These are phyloP conservation scores for Caenorhabditis briggsae DNA, from an alignment of 1,140 invertebrate genomes.

Conservation along the genomic window DNA sequence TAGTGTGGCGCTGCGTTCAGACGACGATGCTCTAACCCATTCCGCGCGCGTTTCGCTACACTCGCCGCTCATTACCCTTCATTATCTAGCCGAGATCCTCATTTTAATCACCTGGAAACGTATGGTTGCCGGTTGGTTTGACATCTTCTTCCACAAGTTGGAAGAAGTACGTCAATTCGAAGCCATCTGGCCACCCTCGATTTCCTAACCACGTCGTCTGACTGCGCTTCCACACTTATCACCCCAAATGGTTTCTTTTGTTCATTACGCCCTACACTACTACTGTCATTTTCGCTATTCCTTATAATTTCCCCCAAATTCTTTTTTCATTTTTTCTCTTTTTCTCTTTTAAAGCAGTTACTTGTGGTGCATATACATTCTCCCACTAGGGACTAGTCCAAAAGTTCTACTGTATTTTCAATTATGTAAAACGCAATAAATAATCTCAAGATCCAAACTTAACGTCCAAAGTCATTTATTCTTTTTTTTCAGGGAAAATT, in stretches of 20 bases:
- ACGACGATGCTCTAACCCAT: conserved; percentile 55
- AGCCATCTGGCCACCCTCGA: conserved; percentile 44
- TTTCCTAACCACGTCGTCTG: conserved; percentile 54
- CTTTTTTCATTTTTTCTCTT: not conserved
- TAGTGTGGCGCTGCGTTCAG: conserved; percentile 49
- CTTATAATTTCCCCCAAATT: conserved; percentile 26
- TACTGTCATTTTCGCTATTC: not conserved
- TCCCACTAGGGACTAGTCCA: conserved; percentile 38
- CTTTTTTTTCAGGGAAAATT: not conserved
- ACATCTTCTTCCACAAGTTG: conserved; percentile 31
- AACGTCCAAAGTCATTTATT: conserved; percentile 8
- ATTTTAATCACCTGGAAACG: conserved; percentile 40
- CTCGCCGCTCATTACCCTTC: conserved; percentile 23
- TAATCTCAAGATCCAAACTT: not conserved
- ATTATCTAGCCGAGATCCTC: conserved; percentile 24
- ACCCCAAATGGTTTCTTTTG: conserved; percentile 42
- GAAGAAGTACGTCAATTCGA: conserved; percentile 38
- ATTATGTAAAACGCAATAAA: conserved; percentile 35
- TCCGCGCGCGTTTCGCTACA: conserved; percentile 42
- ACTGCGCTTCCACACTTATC: conserved; percentile 52
- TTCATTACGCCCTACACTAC: not conserved
- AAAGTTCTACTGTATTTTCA: conserved; percentile 53
- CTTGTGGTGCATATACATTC: conserved; percentile 54
- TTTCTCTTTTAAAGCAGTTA: conserved; percentile 12
- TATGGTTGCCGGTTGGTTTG: conserved; percentile 49